Percentiles rank a stretch among this genome's conserved stretches.
These are phyloP conservation scores for Paraescarpia echinospica DNA, from an alignment of 1,140 invertebrate genomes.

Conservation along the genomic window DNA sequence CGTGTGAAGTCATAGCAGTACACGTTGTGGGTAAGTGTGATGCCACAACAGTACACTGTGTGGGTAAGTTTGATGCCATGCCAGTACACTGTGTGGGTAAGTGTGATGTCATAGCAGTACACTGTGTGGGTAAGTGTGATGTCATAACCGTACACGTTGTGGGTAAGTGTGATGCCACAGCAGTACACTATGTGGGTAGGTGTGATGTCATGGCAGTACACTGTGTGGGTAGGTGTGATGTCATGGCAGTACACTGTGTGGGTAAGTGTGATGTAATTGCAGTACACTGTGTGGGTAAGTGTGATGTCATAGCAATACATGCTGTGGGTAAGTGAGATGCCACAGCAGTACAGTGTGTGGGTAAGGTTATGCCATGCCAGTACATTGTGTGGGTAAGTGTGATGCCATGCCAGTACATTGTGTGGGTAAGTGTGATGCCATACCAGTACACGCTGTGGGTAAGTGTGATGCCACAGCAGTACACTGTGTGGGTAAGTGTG, in stretches of 20 bases:
- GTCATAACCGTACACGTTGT: conserved; percentile 53
- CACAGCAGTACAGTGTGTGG: too few relatives aligned
- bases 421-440: not conserved
- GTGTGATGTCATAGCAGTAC: conserved; percentile 52
- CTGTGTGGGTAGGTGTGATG: conserved; percentile 51
- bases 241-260: not conserved
- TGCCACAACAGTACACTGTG: conserved; percentile 52
- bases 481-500: conserved; percentile 50
- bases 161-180: conserved; percentile 35
- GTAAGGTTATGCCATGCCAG: not conserved
- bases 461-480: conserved; percentile 43
- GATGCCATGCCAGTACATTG: not conserved
- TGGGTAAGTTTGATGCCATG: conserved; percentile 37
- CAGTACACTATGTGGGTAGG: conserved; percentile 21
- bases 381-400: not conserved
- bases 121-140: conserved; percentile 31
- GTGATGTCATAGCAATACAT: not conserved
- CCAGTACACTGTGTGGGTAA: too few relatives aligned
- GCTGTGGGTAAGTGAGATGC: not conserved
- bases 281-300: not conserved
- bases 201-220: conserved; percentile 40
- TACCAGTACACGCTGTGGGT: conserved; percentile 33
- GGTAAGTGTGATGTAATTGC: not conserved
- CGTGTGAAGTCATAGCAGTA: conserved; percentile 52
- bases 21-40: conserved; percentile 31